A percentile compares a stretch with the other conserved stretches of the same genome.
phyloP scores from a whole-genome alignment of 1,140 invertebrate genomes.

The Notospermus geniculatus region DNA sequence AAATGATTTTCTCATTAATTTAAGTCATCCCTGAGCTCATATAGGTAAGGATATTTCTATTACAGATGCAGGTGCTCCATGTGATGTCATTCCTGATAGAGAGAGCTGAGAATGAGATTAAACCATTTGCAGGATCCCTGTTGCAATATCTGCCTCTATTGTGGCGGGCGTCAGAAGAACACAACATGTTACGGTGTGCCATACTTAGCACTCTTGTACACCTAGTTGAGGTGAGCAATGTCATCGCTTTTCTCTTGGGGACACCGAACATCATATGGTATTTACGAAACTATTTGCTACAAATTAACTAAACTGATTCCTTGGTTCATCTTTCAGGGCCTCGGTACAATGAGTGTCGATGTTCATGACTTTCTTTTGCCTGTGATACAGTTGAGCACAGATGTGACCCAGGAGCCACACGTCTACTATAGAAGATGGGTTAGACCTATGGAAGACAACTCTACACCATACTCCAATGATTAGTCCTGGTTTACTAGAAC shows the following conservation, averaged over 20 bases:
- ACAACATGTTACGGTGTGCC: constrained; percentile 88
- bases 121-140: constrained; percentile 67
- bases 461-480: constrained; percentile 70
- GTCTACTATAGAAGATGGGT: constrained; percentile 88
- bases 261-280: no score
- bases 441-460: constrained; percentile 83
- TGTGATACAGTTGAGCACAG: constrained; percentile 74
- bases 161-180: constrained; percentile 82
- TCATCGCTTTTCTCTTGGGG: not conserved
- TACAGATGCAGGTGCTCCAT: constrained; percentile 81
- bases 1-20: no score
- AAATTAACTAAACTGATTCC: no score
- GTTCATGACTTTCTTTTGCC: constrained; percentile 71
- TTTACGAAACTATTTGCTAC: no score
- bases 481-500: constrained; percentile 62
- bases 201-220: constrained; percentile 83
- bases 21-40: constrained; percentile 76
- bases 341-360: constrained; percentile 59
- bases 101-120: constrained; percentile 73
- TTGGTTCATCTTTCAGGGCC: constrained; percentile 57
- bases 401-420: constrained; percentile 74
- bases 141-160: constrained; percentile 79
- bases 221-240: constrained; percentile 67
- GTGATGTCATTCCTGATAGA: constrained; percentile 88
- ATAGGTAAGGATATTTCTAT: constrained; percentile 59